Base-by-base conservation (phyloP, 1,140 invertebrate species). In the Ceratina australensis region DNA sequence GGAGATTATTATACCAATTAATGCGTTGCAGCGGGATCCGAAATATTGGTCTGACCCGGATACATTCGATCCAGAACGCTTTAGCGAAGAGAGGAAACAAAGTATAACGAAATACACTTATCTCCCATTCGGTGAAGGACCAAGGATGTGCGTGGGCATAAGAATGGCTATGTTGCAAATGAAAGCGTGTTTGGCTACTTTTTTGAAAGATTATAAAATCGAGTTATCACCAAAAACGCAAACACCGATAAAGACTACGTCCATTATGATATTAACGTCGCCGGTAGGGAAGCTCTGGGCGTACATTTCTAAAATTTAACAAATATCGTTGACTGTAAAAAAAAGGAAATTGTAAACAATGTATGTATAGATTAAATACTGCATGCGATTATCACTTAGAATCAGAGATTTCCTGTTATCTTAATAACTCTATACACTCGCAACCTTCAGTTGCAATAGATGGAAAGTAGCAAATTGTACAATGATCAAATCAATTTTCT, bases 41-140 rank as follows among this genome's bases (percentile, higher is more conserved):
- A 57, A 60, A 4, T 73, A 65, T 18, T 72, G 75, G 88, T 88
- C 92, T 2, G 90, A 96, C 54, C 95, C 95, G 3, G 92, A 94
- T 7, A 85, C 86, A 13, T 96, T 95, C 86, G 91, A 95, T 87
- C 95, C 95, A 0, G 94, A 95, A 16, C 90, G 95, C 78, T 96
- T 96, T 81, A 81, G 87, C 8, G 89, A 93, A 0, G 87, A 91
- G 33, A 88, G 87, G 13, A 88, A 88, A 22, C 67, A 79, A 16
- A 4, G 0, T 66, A 78, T 3, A 89, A 85, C 50, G 91, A 82
- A 47, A 90, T 84, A 68, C 72, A 0, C 94, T 92, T 81, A 79
- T 2, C 54, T 95, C 24, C 94, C 95, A 1, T 95, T 95, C 83
- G 93, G 94, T 0, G 93, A 94, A 42, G 94, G 94, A 4, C 91